Conservation (phyloP, 1,140 invertebrate species). For the Lanistes nyassanus region DNA sequence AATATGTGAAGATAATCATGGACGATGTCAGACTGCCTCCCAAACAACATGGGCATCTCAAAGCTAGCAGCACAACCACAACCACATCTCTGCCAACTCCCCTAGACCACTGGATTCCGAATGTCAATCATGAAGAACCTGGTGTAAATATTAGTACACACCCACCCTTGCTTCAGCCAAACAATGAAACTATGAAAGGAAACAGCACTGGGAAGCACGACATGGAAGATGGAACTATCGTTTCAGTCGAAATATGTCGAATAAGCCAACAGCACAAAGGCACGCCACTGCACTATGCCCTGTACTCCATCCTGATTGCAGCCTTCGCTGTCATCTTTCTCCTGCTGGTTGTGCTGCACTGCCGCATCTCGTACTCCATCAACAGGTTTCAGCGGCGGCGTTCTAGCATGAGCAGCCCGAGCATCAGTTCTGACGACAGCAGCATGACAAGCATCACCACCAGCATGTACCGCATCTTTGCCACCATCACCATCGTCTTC, state of each 20-base stretch:
- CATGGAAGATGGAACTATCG: neutral
- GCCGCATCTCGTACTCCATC: conserved; percentile 11
- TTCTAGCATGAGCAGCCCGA: neutral
- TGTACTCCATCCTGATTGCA: neutral
- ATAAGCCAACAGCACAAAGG: conserved; percentile 12
- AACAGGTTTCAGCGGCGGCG: neutral
- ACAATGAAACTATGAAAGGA: too few relatives aligned
- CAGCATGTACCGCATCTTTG: conserved; percentile 31
- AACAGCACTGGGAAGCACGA: too few relatives aligned
- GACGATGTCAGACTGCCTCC: neutral
- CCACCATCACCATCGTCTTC: conserved; percentile 31
- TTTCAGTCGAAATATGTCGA: conserved; percentile 17
- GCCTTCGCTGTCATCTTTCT: conserved; percentile 15
- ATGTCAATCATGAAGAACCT: too few relatives aligned
- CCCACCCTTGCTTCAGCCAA: too few relatives aligned
- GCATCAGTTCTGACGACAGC: neutral
- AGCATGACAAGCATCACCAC: conserved; percentile 10
- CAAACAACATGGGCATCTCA: too few relatives aligned
- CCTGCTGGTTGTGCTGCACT: conserved; percentile 9
- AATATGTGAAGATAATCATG: conserved; percentile 8
- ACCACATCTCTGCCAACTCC: too few relatives aligned
- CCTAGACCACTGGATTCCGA: too few relatives aligned
- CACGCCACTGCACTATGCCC: conserved; percentile 5
- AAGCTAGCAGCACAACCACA: too few relatives aligned
- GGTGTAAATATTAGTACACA: too few relatives aligned